Evolutionary conservation across 1,140 invertebrate genomes (phyloP).

Genomic region (Brachionus rubens): DNA sequence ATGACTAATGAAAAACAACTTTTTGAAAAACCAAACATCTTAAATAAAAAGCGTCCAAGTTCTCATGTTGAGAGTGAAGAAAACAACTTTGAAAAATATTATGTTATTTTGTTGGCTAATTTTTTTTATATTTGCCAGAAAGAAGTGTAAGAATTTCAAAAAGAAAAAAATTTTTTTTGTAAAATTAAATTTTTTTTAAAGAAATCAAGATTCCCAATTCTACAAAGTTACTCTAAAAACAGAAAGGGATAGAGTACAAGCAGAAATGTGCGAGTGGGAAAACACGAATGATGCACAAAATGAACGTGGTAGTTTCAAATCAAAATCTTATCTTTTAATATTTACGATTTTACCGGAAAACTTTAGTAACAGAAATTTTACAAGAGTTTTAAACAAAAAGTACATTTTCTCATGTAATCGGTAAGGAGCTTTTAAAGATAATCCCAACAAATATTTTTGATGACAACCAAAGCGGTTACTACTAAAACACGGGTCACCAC

Average conservation of each 20-base stretch:
- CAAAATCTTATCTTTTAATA: background rate
- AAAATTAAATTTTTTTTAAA: background rate
- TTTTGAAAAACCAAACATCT: background rate
- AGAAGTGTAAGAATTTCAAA: background rate
- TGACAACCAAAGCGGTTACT: too few species aligned
- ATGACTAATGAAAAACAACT: background rate
- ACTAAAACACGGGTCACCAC: too few species aligned
- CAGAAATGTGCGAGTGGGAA: constrained; percentile 9
- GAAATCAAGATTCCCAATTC: constrained; percentile 1
- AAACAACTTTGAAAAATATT: background rate
- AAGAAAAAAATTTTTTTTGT: background rate
- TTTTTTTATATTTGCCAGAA: constrained; percentile 24
- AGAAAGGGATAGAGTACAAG: background rate
- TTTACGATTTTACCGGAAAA: background rate
- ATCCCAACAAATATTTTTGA: too few species aligned
- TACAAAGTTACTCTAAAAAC: constrained; percentile 1
- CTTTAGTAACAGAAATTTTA: background rate
- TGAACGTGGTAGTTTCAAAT: background rate
- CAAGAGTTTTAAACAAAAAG: constrained; percentile 15
- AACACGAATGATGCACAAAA: background rate
- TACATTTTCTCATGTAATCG: background rate
- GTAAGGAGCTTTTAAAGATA: too few species aligned
- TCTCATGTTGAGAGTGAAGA: background rate
- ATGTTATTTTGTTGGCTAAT: constrained; percentile 11
- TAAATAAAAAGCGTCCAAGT: background rate